phyloP scores from a whole-genome alignment of 2,888 invertebrate species.

The Pachliopta kotzebuea region DNA sequence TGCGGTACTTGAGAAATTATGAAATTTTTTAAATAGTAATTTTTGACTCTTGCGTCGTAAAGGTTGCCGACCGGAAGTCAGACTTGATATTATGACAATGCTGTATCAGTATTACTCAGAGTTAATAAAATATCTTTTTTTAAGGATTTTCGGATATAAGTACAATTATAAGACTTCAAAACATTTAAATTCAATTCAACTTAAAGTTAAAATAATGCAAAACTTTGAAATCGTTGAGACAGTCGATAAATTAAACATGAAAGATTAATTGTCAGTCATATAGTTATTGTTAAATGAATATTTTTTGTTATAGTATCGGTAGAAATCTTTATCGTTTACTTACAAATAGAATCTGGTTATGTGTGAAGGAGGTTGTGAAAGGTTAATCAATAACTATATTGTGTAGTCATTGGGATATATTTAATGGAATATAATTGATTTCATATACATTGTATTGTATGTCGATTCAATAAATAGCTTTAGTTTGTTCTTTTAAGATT shows the following conservation, averaged over 20 bases:
- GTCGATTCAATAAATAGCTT: too few relatives aligned
- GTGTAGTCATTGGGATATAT: background rate
- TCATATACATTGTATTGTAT: background rate
- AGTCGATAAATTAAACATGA: background rate
- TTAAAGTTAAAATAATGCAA: background rate
- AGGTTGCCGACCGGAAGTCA: too few relatives aligned
- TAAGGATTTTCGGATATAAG: too few relatives aligned
- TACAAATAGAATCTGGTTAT: slow-evolving; percentile 8
- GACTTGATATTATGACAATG: too few relatives aligned
- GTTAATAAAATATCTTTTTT: too few relatives aligned
- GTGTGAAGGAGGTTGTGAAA: slow-evolving; percentile 3
- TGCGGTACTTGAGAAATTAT: too few relatives aligned
- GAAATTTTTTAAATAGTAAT: too few relatives aligned
- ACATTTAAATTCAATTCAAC: background rate
- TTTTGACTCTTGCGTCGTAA: too few relatives aligned
- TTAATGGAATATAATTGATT: background rate
- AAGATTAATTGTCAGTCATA: background rate
- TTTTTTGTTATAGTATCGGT: slow-evolving; percentile 1
- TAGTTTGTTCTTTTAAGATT: too few relatives aligned
- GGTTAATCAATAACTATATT: slow-evolving; percentile 15
- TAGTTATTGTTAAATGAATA: background rate
- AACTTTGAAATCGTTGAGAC: background rate
- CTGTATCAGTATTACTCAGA: too few relatives aligned
- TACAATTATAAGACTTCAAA: background rate
- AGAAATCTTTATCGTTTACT: background rate